Conservation (phyloP, 2,888 invertebrate genomes). For the Apantesis nais region DNA sequence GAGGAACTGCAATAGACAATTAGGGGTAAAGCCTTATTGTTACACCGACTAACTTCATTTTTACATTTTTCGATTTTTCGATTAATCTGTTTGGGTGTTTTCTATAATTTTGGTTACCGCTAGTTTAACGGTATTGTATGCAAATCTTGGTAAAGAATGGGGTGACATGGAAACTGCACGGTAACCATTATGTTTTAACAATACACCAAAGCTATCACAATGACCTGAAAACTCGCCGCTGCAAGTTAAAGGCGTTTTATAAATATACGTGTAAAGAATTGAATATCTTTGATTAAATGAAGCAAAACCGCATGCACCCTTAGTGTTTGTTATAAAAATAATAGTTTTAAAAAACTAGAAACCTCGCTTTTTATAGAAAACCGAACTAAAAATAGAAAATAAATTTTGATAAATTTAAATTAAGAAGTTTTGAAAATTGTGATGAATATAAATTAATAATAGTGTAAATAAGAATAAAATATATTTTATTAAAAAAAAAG, state of each 20-base stretch:
- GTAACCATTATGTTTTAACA: constrained; percentile 45
- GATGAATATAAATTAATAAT: too few relatives aligned
- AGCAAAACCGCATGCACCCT: too few relatives aligned
- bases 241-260: constrained; percentile 1
- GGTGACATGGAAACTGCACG: constrained; percentile 46
- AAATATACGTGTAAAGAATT: not conserved
- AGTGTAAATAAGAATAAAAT: too few relatives aligned
- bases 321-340: too few relatives aligned
- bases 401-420: too few relatives aligned
- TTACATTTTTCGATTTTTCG: constrained; percentile 45
- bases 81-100: constrained; percentile 49
- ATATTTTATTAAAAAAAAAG: too few relatives aligned
- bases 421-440: too few relatives aligned
- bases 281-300: not conserved
- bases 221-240: not conserved
- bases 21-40: constrained; percentile 55
- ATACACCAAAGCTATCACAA: constrained; percentile 22
- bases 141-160: constrained; percentile 56
- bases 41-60: constrained; percentile 53
- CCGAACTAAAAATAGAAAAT: too few relatives aligned
- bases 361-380: too few relatives aligned
- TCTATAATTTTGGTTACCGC: constrained; percentile 56
- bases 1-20: constrained; percentile 6
- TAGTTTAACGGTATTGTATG: constrained; percentile 65
- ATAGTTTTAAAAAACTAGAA: too few relatives aligned